Evolutionary conservation across 1,140 invertebrate genomes (phyloP).

Genomic region (Mercenaria mercenaria): DNA sequence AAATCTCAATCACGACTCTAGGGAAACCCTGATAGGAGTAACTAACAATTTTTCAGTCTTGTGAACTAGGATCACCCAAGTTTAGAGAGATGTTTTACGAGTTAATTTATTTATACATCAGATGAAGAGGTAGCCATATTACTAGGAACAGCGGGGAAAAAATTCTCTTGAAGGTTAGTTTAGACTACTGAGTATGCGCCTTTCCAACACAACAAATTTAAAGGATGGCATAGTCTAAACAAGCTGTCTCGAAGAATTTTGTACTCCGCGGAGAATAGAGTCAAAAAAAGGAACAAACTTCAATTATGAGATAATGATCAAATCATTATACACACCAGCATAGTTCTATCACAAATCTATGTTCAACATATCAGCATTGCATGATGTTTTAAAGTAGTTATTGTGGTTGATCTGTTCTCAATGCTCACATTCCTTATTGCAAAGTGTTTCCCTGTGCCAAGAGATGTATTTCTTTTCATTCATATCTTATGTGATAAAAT

Average conservation of each 20-base stretch:
- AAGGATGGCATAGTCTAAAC: constrained; percentile 19
- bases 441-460: constrained; percentile 40
- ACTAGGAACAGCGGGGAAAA: too few relatives aligned
- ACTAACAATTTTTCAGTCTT: too few relatives aligned
- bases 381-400: neutral
- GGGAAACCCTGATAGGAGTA: too few relatives aligned
- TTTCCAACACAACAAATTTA: constrained; percentile 12
- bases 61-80: too few relatives aligned
- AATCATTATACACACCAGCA: neutral
- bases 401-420: neutral
- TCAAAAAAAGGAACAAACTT: too few relatives aligned
- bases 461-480: constrained; percentile 19
- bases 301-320: neutral
- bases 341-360: neutral
- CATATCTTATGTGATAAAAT: neutral
- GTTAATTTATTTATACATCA: neutral
- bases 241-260: neutral
- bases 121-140: too few relatives aligned
- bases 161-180: neutral
- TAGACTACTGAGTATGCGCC: neutral
- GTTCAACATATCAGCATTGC: neutral
- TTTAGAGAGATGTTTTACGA: neutral
- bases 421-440: constrained; percentile 41
- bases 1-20: neutral
- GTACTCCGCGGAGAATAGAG: neutral